Conservation (phyloP, 2,113 vertebrate species). For the Bubo blakistoni region DNA sequence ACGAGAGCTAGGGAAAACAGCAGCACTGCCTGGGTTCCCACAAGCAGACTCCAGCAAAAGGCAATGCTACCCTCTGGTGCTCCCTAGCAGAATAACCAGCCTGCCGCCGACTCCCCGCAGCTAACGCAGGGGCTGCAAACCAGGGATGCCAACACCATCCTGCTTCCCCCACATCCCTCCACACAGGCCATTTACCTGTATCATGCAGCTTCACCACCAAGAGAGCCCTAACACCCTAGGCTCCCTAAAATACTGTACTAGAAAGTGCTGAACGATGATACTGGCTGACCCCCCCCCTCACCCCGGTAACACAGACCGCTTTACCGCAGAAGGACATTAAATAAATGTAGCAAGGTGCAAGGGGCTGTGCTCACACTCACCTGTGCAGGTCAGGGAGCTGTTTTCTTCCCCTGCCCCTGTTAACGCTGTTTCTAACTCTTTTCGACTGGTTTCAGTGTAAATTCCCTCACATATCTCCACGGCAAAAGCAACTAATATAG, state of each 20-base stretch:
- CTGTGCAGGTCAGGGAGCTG: not conserved
- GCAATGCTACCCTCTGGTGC: not conserved
- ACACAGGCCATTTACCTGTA: fast-evolving
- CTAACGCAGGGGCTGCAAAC: fast-evolving
- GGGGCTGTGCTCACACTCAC: not conserved
- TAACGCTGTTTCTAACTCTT: not conserved
- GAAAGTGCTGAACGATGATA: fast-evolving
- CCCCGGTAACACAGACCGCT: fast-evolving
- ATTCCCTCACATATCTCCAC: not conserved
- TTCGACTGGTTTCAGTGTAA: not conserved
- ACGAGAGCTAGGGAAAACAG: fast-evolving
- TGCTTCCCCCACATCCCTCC: not conserved
- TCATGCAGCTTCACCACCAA: fast-evolving
- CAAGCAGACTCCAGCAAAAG: not conserved
- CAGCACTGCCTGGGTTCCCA: fast-evolving
- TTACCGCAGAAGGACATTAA: fast-evolving
- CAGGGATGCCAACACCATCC: fast-evolving
- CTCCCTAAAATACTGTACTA: fast-evolving
- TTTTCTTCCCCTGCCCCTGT: not conserved
- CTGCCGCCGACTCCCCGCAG: not conserved
- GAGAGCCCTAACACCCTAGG: fast-evolving
- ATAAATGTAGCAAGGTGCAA: fast-evolving
- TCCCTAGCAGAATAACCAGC: not conserved
- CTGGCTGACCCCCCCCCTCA: fast-evolving
- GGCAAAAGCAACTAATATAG: not conserved